Evolutionary conservation across 2,113 vertebrate species (phyloP).

Genomic region (Daphoenositta chrysoptera): DNA sequence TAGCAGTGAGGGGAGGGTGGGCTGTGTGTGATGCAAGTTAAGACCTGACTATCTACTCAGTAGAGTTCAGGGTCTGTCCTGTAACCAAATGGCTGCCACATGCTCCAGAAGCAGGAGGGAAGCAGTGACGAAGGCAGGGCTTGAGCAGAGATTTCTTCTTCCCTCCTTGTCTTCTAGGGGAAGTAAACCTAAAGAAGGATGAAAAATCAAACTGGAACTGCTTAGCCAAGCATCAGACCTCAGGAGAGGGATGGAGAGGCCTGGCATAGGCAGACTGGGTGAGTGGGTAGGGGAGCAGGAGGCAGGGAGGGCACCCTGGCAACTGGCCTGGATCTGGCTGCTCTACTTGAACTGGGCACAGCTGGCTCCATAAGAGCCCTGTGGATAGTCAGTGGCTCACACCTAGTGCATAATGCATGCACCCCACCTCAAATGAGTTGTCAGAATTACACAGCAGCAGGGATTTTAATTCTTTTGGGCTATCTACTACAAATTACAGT

Average conservation of each 20-base stretch:
- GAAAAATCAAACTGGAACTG: not conserved
- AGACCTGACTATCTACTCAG: not conserved
- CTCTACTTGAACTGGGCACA: fast-evolving
- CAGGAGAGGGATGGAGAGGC: fast-evolving
- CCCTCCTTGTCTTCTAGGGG: not conserved
- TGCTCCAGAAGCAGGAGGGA: not conserved
- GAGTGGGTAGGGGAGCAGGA: not conserved
- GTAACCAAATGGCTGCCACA: not conserved
- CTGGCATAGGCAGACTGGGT: not conserved
- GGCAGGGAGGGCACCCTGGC: not conserved
- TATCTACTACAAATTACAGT: not conserved
- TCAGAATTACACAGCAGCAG: not conserved
- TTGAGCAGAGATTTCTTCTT: not conserved
- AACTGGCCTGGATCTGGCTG: not conserved
- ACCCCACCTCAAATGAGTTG: not conserved
- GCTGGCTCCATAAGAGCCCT: not conserved
- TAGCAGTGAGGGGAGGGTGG: not conserved
- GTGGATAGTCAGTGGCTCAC: fast-evolving
- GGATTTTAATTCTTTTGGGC: not conserved
- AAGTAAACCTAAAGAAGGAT: not conserved
- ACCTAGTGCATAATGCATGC: not conserved
- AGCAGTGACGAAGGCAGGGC: not conserved
- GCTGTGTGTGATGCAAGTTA: not conserved
- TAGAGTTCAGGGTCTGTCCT: not conserved
- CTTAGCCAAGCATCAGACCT: not conserved